Evolutionary conservation across 2,797 vertebrate genomes (phyloP).

Genomic region (Enteromius radiatus): DNA sequence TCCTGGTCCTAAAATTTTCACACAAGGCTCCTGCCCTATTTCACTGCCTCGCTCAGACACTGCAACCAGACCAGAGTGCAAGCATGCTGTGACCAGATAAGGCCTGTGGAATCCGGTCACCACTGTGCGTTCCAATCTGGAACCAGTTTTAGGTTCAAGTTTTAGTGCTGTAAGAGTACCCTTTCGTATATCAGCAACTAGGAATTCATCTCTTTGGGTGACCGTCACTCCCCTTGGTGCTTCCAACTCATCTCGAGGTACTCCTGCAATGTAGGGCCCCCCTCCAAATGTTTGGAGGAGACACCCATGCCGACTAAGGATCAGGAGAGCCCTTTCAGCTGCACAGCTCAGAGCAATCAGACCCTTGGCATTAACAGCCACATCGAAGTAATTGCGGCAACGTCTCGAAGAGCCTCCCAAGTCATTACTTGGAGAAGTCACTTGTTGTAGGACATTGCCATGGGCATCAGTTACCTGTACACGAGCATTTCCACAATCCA

Average conservation of each 20-base stretch:
- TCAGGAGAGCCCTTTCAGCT: conserved; percentile 76
- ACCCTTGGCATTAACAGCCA: conserved; percentile 81
- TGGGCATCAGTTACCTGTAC: conserved; percentile 79
- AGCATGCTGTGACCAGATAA: conserved; percentile 78
- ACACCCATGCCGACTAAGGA: conserved; percentile 80
- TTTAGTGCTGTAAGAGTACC: conserved; percentile 77
- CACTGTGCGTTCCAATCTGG: conserved; percentile 76
- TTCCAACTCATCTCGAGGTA: conserved; percentile 76
- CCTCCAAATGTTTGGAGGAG: conserved; percentile 81
- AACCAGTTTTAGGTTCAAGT: conserved; percentile 75
- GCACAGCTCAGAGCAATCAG: conserved; percentile 81
- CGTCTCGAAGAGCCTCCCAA: conserved; percentile 65
- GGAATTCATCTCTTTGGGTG: conserved; percentile 77
- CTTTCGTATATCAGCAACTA: conserved; percentile 81
- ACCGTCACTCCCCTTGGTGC: conserved; percentile 81
- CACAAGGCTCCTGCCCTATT: conserved; percentile 75
- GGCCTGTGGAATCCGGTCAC: conserved; percentile 82
- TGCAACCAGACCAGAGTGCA: conserved; percentile 74
- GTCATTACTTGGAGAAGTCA: conserved; percentile 65
- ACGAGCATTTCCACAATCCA: conserved; percentile 83
- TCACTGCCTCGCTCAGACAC: conserved; percentile 82
- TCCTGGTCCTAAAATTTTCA: conserved; percentile 80
- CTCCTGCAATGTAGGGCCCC: conserved; percentile 59
- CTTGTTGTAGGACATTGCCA: conserved; percentile 81
- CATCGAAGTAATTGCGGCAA: conserved; percentile 82